Conservation (phyloP, 1,140 invertebrate genomes). For the Drosophila bipectinata region DNA sequence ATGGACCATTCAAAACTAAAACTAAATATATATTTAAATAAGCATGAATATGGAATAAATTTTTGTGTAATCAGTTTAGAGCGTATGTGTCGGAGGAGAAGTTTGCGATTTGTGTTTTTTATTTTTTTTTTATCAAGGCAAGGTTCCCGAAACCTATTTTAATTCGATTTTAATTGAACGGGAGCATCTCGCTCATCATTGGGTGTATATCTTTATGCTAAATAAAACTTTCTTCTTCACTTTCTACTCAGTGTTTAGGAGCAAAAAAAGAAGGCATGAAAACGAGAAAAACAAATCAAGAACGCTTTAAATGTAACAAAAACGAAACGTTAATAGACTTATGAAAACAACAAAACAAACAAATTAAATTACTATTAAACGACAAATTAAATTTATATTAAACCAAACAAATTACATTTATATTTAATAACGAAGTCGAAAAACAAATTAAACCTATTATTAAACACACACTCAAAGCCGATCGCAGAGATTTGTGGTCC, state of each 20-base stretch:
- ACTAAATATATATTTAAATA: conserved; percentile 53
- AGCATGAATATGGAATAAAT: conserved; percentile 39
- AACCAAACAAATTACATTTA: conserved; percentile 39
- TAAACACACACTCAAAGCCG: conserved; percentile 31
- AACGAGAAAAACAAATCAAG: conserved; percentile 62
- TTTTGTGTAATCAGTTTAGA: conserved; percentile 4
- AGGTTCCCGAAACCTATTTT: not conserved
- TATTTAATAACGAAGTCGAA: conserved; percentile 25
- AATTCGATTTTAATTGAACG: not conserved
- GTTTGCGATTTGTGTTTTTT: conserved; percentile 32
- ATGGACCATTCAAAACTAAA: conserved; percentile 63
- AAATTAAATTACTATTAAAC: conserved; percentile 43
- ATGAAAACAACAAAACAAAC: conserved; percentile 52
- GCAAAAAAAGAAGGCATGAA: conserved; percentile 36
- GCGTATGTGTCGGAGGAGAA: conserved; percentile 24
- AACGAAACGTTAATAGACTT: conserved; percentile 82
- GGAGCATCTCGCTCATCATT: not conserved
- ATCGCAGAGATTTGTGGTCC: conserved; percentile 17
- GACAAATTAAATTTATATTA: conserved; percentile 32
- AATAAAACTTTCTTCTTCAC: conserved; percentile 44
- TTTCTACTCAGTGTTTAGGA: conserved; percentile 75
- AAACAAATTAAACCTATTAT: conserved; percentile 43
- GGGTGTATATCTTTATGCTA: conserved; percentile 24
- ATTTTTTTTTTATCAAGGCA: conserved; percentile 20
- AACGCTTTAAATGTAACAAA: conserved; percentile 83